These are phyloP conservation scores for Merodon equestris DNA, from an alignment of 2,888 invertebrate genomes.

Conservation along the genomic window DNA sequence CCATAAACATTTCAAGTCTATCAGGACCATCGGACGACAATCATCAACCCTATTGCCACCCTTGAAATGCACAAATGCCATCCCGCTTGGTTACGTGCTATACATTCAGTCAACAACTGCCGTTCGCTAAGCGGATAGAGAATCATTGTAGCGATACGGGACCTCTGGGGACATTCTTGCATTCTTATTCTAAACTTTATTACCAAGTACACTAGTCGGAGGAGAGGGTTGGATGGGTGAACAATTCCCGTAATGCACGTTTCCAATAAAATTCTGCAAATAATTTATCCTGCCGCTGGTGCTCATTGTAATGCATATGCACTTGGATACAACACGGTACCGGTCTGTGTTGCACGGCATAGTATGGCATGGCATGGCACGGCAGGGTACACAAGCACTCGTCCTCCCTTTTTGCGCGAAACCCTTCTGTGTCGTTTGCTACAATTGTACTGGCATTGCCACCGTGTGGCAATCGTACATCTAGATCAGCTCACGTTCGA, in stretches of 20 bases:
- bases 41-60: slow-evolving; percentile 48
- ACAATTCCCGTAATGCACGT: slow-evolving; percentile 67
- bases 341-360: slow-evolving; percentile 4
- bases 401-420: slow-evolving; percentile 41
- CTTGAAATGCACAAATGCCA: slow-evolving; percentile 50
- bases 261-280: slow-evolving; percentile 68
- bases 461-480: slow-evolving; percentile 61
- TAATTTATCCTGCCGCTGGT: slow-evolving; percentile 60
- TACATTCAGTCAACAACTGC: slow-evolving; percentile 28
- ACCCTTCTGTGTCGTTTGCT: slow-evolving; percentile 17
- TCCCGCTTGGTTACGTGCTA: slow-evolving; percentile 24
- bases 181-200: slow-evolving; percentile 59
- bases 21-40: slow-evolving; percentile 47
- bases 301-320: slow-evolving; percentile 68
- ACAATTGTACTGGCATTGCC: slow-evolving; percentile 16
- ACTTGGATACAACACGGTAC: slow-evolving; percentile 63
- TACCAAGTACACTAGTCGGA: slow-evolving; percentile 8
- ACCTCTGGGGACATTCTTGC: slow-evolving; percentile 58
- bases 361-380: no score
- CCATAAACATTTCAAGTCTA: slow-evolving; percentile 64
- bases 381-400: slow-evolving; percentile 17
- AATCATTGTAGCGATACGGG: slow-evolving; percentile 8
- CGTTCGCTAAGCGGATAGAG: background rate
- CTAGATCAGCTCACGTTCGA: slow-evolving; percentile 68
- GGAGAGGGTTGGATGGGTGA: slow-evolving; percentile 43